Conservation (phyloP, 2,888 invertebrate species). For the Microplitis deprimator region DNA sequence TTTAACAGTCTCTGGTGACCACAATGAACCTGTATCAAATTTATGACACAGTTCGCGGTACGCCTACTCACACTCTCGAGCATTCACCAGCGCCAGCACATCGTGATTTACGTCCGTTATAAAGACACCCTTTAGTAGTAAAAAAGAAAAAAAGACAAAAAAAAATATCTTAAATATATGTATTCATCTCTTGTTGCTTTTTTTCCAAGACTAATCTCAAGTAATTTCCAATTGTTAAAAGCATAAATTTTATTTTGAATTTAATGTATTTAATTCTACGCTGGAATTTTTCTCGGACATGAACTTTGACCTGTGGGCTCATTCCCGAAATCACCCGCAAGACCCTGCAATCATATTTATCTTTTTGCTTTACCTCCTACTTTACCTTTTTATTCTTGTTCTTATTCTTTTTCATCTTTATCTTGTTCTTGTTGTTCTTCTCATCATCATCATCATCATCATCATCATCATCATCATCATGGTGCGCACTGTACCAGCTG, state of each 20-base stretch:
- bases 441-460: too few species aligned
- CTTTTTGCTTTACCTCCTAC: not conserved
- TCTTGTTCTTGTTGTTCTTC: too few species aligned
- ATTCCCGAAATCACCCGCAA: constrained; percentile 57
- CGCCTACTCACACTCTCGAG: constrained; percentile 62
- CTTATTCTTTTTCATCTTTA: not conserved
- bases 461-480: constrained; percentile 33
- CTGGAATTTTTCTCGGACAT: constrained; percentile 37
- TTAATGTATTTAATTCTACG: not conserved
- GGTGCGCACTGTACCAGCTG: constrained; percentile 12
- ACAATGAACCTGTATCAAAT: constrained; percentile 62
- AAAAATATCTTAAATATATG: not conserved
- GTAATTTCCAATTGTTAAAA: constrained; percentile 9
- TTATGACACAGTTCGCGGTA: constrained; percentile 58
- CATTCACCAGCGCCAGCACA: constrained; percentile 44
- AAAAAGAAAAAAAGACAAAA: not conserved
- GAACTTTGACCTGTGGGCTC: constrained; percentile 60
- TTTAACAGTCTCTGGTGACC: constrained; percentile 6
- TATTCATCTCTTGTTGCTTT: not conserved
- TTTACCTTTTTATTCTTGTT: constrained; percentile 25
- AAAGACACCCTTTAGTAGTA: constrained; percentile 52
- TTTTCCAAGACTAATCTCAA: constrained; percentile 5
- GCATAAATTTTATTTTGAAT: constrained; percentile 30
- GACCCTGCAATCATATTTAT: constrained; percentile 35
- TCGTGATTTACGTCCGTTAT: constrained; percentile 59